A percentile compares a stretch with the other conserved stretches of the same genome.
Evolutionary conservation across 2,113 vertebrate species (phyloP).

Genomic region (Ascaphus truei): DNA sequence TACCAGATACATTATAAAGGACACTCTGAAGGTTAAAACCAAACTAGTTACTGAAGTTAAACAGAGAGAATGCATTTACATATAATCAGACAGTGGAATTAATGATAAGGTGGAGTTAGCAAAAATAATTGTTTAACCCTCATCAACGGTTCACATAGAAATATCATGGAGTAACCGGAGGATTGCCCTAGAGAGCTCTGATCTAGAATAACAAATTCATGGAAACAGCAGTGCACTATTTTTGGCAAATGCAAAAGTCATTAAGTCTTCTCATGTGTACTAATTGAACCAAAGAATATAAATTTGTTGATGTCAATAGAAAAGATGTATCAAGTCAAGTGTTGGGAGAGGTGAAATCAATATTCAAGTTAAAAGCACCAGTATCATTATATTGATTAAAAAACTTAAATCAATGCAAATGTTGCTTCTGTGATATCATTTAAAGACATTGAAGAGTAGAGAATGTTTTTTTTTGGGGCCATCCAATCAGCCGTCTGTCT

Average conservation of each 20-base stretch:
- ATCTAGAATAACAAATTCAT: constrained; percentile 19
- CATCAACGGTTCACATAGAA: too few relatives aligned
- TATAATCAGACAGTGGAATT: too few relatives aligned
- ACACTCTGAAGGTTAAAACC: too few relatives aligned
- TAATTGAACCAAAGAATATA: constrained; percentile 30
- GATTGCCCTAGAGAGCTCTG: not conserved
- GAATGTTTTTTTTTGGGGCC: not conserved
- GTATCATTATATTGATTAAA: constrained; percentile 31
- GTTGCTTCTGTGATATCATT: constrained; percentile 14
- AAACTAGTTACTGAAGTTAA: too few relatives aligned
- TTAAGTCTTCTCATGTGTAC: constrained; percentile 18
- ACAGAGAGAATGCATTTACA: too few relatives aligned
- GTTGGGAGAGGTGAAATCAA: constrained; percentile 13
- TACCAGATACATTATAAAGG: too few relatives aligned
- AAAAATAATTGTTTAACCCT: too few relatives aligned
- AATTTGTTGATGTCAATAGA: constrained; percentile 20
- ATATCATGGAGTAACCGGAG: not conserved
- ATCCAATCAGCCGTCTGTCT: not conserved
- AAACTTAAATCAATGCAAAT: constrained; percentile 8
- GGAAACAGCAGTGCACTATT: not conserved
- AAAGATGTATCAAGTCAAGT: constrained; percentile 28
- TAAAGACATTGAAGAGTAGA: constrained; percentile 10
- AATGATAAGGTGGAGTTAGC: too few relatives aligned
- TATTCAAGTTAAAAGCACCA: constrained; percentile 12
- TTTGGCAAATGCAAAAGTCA: constrained; percentile 15